Base-by-base conservation (phyloP, 1,140 invertebrate genomes). In the Brachionus plicatilis region DNA sequence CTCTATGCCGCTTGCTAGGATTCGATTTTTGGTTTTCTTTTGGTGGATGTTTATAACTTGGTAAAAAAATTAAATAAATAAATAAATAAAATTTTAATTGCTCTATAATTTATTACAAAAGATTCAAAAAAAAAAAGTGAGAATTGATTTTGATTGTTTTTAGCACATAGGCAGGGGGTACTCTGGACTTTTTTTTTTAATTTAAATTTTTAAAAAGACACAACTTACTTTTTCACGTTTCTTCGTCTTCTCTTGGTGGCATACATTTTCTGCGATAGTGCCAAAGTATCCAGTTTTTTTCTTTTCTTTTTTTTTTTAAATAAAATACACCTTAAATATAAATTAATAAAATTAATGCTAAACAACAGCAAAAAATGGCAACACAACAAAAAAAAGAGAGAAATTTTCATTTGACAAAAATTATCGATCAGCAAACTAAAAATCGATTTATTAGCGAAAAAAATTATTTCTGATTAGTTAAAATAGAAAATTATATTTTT, bases 21-120 rank as follows among this genome's bases (percentile, higher is more conserved):
- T 99, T 99, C 88, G 95, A 97, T 89, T 99, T 98, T n/a, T 95
- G 96, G 86, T 96, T 95, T 84, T 97, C 96, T 91, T 97, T 97
- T 86, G 95, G 94, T 72, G 95, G 95, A 41, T 95, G 95, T 90
- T 97, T 97, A 87, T 96, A 92, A 89, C 95, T 97, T 68, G 65
- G 5, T 1, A 3, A 37, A 7, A 80, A 92, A 33, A 93, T 85
- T 88, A 33, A 45, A 33, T n/a, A 37, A 29, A 24, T 56, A 14
- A 9, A 11, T 76, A 12, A 79, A 14, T 78, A 17, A 53, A 60
- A 27, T 53, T 53, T 14, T 53, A 53, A 53, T 53, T 53, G 7
- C 47, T n/a, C 47, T 17, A 53, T 53, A 53, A 53, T 53, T 53
- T 53, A 14, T 14, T 53, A 7, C 33, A 53, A 53, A 14, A 53